phyloP scores from a whole-genome alignment of 2,888 invertebrate genomes.

The Isoperla grammatica region DNA sequence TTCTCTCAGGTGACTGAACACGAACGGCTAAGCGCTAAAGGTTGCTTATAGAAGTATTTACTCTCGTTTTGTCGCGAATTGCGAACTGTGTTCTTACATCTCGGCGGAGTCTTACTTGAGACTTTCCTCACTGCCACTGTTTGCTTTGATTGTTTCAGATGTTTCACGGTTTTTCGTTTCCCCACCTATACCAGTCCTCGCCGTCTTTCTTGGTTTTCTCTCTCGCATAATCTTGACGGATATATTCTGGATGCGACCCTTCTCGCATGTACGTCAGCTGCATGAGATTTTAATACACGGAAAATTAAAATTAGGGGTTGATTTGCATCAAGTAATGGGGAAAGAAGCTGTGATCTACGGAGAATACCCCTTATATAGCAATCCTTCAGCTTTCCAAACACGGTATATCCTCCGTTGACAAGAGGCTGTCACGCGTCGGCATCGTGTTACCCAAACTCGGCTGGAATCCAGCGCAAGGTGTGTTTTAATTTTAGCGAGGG shows the following conservation, averaged over 20 bases:
- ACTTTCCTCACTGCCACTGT: conserved; percentile 1
- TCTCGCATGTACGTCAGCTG: conserved; percentile 47
- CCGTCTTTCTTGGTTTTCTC: conserved; percentile 4
- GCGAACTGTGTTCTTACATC: no score
- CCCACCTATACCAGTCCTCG: conserved; percentile 5
- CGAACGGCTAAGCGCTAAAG: conserved; percentile 18
- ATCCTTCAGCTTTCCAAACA: no score
- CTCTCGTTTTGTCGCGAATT: not conserved
- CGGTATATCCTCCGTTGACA: conserved; percentile 2
- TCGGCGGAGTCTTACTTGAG: not conserved
- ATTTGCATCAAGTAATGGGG: conserved; percentile 56
- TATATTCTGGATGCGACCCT: conserved; percentile 16
- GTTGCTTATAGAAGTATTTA: conserved; percentile 14
- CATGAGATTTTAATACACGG: conserved; percentile 53
- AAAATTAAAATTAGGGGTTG: conserved; percentile 55
- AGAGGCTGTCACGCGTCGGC: conserved; percentile 19
- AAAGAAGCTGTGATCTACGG: conserved; percentile 40
- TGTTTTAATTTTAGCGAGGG: conserved; percentile 11
- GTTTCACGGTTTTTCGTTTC: not conserved
- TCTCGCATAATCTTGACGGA: conserved; percentile 13
- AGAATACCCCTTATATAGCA: not conserved
- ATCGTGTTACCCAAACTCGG: conserved; percentile 12
- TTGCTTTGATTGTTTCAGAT: conserved; percentile 12
- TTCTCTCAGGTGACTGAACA: conserved; percentile 25
- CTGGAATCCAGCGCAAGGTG: not conserved